Percentiles rank a stretch among this genome's conserved stretches.
These are phyloP conservation scores for Asarcornis scutulata DNA, from an alignment of 2,113 vertebrate genomes.

Conservation along the genomic window DNA sequence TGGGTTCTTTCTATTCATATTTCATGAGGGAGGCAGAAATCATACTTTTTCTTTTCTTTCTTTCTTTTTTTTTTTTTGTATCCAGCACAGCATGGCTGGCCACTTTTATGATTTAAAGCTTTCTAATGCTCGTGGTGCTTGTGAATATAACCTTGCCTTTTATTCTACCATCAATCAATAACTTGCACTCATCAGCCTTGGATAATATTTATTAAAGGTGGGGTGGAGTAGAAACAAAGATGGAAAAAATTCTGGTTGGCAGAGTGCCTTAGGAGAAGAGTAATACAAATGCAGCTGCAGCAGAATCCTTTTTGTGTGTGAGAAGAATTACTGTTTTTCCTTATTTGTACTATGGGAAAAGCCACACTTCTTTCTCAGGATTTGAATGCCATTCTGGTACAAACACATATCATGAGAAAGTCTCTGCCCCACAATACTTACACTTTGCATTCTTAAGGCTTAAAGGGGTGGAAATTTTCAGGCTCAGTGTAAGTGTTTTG, in stretches of 20 bases:
- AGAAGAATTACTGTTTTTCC: conserved; percentile 15
- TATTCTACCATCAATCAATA: conserved; percentile 59
- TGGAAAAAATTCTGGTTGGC: conserved; percentile 60
- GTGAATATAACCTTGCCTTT: conserved; percentile 50
- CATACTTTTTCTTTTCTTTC: background rate
- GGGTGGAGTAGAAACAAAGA: conserved; percentile 56
- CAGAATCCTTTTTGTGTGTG: background rate
- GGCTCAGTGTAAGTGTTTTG: background rate
- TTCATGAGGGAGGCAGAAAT: background rate
- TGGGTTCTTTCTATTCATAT: background rate
- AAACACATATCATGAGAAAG: accelerated
- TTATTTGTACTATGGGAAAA: background rate
- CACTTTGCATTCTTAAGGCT: background rate
- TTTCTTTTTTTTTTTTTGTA: background rate
- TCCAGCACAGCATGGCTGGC: background rate
- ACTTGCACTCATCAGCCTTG: conserved; percentile 38
- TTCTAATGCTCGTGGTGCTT: background rate
- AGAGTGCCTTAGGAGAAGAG: conserved; percentile 42
- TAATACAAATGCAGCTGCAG: conserved; percentile 60
- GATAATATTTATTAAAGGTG: conserved; percentile 56
- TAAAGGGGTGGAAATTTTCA: background rate
- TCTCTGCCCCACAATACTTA: background rate
- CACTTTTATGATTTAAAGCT: conserved; percentile 20
- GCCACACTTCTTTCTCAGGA: background rate
- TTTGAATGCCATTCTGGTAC: background rate